Evolutionary conservation across 2,888 invertebrate genomes (phyloP).

Genomic region (Melipona bicolor): DNA sequence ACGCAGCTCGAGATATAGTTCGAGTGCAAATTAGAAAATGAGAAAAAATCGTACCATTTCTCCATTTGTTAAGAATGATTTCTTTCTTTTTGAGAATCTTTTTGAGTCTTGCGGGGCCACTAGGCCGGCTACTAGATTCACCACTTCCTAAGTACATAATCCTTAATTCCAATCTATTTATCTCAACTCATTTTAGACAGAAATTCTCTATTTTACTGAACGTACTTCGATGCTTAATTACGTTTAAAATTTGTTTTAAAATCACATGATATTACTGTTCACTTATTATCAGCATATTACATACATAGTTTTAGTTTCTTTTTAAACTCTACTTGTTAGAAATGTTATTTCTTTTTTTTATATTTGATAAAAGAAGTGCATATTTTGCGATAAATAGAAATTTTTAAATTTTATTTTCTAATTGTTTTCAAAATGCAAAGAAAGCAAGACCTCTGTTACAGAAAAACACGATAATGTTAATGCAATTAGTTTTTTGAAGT

Average conservation of each 20-base stretch:
- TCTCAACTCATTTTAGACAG: slow-evolving; percentile 4
- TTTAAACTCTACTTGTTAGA: not conserved
- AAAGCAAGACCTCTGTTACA: not conserved
- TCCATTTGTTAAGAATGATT: slow-evolving; percentile 85
- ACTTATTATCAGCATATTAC: not conserved
- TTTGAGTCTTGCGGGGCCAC: slow-evolving; percentile 84
- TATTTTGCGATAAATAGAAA: not conserved
- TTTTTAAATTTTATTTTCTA: not conserved
- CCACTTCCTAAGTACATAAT: slow-evolving; percentile 76
- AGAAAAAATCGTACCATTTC: slow-evolving; percentile 84
- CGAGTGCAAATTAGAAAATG: not conserved
- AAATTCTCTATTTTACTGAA: not conserved
- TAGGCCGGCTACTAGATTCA: slow-evolving; percentile 80
- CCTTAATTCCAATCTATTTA: slow-evolving; percentile 36
- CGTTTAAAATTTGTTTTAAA: not conserved
- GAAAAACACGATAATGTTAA: not conserved
- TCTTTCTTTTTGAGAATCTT: slow-evolving; percentile 85
- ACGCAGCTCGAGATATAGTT: not conserved
- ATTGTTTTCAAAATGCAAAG: not conserved
- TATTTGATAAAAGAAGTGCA: not conserved
- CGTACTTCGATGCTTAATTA: slow-evolving; percentile 15
- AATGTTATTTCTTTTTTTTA: not conserved
- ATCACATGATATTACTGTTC: not conserved
- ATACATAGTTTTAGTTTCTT: not conserved
- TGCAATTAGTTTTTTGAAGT: not conserved